phyloP scores from a whole-genome alignment of 2,888 invertebrate genomes.

The Ichneumon xanthorius region DNA sequence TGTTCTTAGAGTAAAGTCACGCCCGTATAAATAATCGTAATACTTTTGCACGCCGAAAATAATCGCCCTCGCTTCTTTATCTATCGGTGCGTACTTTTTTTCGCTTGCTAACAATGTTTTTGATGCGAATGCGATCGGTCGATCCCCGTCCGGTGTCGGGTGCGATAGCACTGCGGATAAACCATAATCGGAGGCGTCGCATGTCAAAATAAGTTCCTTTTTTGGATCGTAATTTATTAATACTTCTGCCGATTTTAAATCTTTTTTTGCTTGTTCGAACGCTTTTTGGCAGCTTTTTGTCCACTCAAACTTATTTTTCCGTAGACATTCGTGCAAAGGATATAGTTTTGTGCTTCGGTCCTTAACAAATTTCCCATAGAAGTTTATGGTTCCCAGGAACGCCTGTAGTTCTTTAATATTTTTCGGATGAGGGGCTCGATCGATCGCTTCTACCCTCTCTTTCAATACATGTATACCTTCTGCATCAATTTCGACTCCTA shows the following conservation, averaged over 20 bases:
- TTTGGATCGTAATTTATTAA: slow-evolving; percentile 52
- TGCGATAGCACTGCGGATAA: slow-evolving; percentile 75
- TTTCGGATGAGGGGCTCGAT: slow-evolving; percentile 10
- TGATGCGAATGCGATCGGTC: slow-evolving; percentile 77
- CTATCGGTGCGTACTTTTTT: slow-evolving; percentile 74
- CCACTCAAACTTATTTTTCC: slow-evolving; percentile 31
- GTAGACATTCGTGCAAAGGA: slow-evolving; percentile 21
- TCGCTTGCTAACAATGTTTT: slow-evolving; percentile 73
- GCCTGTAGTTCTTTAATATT: slow-evolving; percentile 23
- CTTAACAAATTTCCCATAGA: slow-evolving; percentile 32
- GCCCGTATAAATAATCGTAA: slow-evolving; percentile 35
- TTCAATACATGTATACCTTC: slow-evolving; percentile 12
- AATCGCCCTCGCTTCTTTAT: slow-evolving; percentile 66
- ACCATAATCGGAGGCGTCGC: slow-evolving; percentile 71
- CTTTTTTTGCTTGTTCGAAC: slow-evolving; percentile 28
- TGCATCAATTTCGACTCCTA: slow-evolving; percentile 21
- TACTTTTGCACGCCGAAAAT: slow-evolving; percentile 43
- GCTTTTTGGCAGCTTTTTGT: slow-evolving; percentile 30
- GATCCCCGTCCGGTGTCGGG: slow-evolving; percentile 73
- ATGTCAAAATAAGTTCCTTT: slow-evolving; percentile 53
- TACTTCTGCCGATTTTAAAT: slow-evolving; percentile 37
- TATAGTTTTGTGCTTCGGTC: slow-evolving; percentile 35
- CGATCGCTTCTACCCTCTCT: slow-evolving; percentile 13
- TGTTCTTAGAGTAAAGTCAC: slow-evolving; percentile 34
- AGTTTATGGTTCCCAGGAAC: slow-evolving; percentile 38